Conservation (phyloP, 2,113 vertebrate genomes). For the Mustela nigripes region DNA sequence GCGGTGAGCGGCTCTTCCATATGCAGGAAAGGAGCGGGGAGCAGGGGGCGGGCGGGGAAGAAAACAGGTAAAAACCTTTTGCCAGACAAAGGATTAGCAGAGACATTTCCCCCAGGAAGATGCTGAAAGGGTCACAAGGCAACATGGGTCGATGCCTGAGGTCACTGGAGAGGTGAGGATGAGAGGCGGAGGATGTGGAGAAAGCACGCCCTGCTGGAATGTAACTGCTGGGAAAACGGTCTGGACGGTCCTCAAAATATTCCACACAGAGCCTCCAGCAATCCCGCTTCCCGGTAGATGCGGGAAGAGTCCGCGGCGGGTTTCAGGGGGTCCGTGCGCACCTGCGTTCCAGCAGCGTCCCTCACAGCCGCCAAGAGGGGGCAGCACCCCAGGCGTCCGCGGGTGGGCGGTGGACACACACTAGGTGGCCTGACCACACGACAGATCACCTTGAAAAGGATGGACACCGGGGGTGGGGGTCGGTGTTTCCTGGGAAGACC, state of each 20-base stretch:
- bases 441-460: background rate
- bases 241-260: background rate
- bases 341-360: fast-evolving
- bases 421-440: background rate
- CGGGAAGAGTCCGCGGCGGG: background rate
- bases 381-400: too few species aligned
- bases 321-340: fast-evolving
- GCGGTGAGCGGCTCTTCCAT: background rate
- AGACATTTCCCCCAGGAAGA: background rate
- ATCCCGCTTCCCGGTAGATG: fast-evolving
- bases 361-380: background rate
- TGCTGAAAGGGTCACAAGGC: fast-evolving
- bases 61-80: background rate
- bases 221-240: background rate
- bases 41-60: background rate
- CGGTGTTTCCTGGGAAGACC: background rate
- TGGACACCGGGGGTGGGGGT: fast-evolving
- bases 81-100: fast-evolving
- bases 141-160: fast-evolving
- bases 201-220: fast-evolving
- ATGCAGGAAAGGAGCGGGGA: background rate
- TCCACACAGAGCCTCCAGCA: background rate
- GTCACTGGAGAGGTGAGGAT: background rate
- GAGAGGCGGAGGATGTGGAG: background rate
- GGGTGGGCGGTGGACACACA: background rate